Conservation (phyloP, 2,113 vertebrate genomes). For the Stegostoma tigrinum region DNA sequence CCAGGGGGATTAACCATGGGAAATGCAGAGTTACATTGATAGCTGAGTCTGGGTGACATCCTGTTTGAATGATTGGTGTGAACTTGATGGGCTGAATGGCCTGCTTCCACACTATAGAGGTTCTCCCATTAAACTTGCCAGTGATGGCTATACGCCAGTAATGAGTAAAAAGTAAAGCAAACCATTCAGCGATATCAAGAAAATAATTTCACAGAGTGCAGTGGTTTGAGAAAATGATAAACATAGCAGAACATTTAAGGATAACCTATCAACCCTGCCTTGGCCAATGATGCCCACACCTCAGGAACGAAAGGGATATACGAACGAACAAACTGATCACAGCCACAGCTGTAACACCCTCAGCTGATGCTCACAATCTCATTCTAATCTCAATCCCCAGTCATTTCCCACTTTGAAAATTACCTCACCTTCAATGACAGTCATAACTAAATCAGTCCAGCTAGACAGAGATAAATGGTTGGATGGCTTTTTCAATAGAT, state of each 20-base stretch:
- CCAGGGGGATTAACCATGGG: too few relatives aligned
- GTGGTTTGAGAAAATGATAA: not conserved
- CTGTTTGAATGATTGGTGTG: not conserved
- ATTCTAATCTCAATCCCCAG: not conserved
- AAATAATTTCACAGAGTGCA: not conserved
- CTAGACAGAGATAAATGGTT: not conserved
- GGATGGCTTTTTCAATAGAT: slow-evolving; percentile 12
- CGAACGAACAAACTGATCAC: not conserved
- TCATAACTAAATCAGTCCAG: slow-evolving; percentile 8
- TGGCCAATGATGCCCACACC: not conserved
- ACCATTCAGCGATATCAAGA: not conserved
- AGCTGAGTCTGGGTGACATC: not conserved
- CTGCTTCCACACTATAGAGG: too few relatives aligned
- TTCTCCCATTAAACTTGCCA: too few relatives aligned
- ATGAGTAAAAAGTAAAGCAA: too few relatives aligned
- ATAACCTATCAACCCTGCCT: not conserved
- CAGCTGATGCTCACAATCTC: not conserved
- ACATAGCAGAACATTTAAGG: not conserved
- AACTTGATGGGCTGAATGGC: too few relatives aligned
- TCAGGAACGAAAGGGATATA: not conserved
- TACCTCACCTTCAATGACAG: not conserved
- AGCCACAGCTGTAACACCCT: not conserved
- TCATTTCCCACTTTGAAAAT: not conserved
- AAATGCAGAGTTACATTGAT: too few relatives aligned
- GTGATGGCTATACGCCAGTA: too few relatives aligned